These are phyloP conservation scores for Hyalella azteca DNA, from an alignment of 2,888 invertebrate genomes.

Conservation along the genomic window DNA sequence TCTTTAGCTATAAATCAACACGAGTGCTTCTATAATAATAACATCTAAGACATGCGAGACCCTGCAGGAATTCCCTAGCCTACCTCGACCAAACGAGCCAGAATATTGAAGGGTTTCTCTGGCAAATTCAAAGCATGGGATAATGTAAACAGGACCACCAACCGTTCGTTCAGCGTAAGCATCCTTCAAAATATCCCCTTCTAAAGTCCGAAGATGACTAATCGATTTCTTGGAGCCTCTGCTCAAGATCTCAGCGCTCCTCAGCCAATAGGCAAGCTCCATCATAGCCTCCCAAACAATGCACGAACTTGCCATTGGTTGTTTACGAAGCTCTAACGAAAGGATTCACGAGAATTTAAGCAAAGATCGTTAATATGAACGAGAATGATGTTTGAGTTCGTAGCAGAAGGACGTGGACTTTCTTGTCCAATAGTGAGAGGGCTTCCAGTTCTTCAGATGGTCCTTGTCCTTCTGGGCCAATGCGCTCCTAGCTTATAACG, in stretches of 20 bases:
- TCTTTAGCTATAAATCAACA: conserved; percentile 39
- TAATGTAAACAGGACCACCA: conserved; percentile 39
- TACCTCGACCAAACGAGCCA: conserved; percentile 29
- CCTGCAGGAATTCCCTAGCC: conserved; percentile 20
- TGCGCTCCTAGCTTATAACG: conserved; percentile 3
- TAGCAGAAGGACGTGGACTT: conserved; percentile 15
- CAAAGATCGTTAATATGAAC: conserved; percentile 40
- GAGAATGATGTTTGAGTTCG: conserved; percentile 35
- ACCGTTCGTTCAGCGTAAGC: conserved; percentile 34
- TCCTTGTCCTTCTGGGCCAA: conserved; percentile 38
- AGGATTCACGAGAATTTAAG: conserved; percentile 28
- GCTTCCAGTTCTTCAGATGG: conserved; percentile 37
- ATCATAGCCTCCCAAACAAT: conserved; percentile 26
- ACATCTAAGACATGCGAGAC: conserved; percentile 35
- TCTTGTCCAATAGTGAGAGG: conserved; percentile 38
- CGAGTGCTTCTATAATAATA: conserved; percentile 33
- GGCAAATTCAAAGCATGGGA: conserved; percentile 38
- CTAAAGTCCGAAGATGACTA: conserved; percentile 38
- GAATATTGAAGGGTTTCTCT: conserved; percentile 38
- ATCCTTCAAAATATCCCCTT: conserved; percentile 38
- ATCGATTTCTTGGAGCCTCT: conserved; percentile 39
- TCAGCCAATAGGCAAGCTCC: conserved; percentile 12
- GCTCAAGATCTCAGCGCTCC: conserved; percentile 31
- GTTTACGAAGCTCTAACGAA: conserved; percentile 30
- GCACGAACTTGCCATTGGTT: conserved; percentile 24